phyloP scores from a whole-genome alignment of 2,113 vertebrate genomes.

The Tichodroma muraria region DNA sequence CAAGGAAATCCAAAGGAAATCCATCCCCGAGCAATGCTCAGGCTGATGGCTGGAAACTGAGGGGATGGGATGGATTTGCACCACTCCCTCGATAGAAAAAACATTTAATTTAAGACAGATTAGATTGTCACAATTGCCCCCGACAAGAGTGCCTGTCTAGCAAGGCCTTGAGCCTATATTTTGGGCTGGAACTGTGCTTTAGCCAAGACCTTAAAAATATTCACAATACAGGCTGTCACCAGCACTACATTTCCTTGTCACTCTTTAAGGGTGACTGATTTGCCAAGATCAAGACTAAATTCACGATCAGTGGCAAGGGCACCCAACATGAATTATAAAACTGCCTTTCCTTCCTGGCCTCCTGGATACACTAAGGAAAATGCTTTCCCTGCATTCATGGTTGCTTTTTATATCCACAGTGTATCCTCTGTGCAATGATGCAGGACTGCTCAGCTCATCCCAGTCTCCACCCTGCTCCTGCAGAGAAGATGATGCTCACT shows the following conservation, averaged over 20 bases:
- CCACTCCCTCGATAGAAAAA: background rate
- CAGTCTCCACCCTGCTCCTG: background rate
- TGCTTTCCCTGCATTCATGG: background rate
- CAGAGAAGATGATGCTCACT: background rate
- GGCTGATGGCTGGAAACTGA: background rate
- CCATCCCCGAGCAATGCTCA: background rate
- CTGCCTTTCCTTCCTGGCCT: background rate
- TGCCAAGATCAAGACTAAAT: slow-evolving; percentile 35
- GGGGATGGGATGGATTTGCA: background rate
- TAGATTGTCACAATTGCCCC: background rate
- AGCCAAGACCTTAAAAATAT: background rate
- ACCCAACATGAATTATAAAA: slow-evolving; percentile 38
- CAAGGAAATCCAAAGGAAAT: background rate
- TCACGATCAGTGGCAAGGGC: slow-evolving; percentile 19
- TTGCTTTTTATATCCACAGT: background rate
- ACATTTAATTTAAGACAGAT: background rate
- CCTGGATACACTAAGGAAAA: background rate
- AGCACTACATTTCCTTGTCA: background rate
- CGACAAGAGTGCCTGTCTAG: background rate
- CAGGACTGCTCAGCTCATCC: background rate
- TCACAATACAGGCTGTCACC: background rate
- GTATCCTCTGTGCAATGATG: background rate
- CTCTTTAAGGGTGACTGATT: slow-evolving; percentile 37
- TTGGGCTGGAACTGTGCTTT: background rate
- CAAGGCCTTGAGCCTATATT: background rate